Evolutionary conservation across 1,140 invertebrate species (phyloP), one percentile per base, ranked within the genome.

Genomic region (Drosophila obscura): DNA sequence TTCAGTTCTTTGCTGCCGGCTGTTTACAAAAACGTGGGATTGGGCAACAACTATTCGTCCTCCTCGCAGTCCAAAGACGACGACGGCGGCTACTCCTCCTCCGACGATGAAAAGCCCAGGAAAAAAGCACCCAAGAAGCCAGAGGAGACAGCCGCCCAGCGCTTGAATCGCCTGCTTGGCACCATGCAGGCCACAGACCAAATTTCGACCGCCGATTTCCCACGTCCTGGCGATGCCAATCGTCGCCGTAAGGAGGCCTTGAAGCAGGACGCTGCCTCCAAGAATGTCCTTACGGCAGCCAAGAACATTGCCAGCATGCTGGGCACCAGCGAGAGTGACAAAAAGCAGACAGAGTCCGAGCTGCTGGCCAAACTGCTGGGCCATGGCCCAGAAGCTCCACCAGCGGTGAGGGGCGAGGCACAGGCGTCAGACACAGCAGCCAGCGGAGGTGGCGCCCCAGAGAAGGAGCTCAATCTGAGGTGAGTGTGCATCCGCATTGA

Each of bases 331-430:
- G 92, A 93, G 9, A 93, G 94, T 79, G 91, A 92, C 2, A 93
- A 94, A 82, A 93, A 94, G 80, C 93, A 95, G 92, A 96, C 94
- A 4, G 94, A 97, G 92, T 94, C 94, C 6, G 96, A 97, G 84
- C 91, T 97, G n/a, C 90, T 97, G 41, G 93, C 94, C 22, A 96
- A 95, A 91, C 92, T 96, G 6, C 92, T 95, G 41, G 92, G 92
- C 4, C 92, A 93, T 72, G 92, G 92, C 55, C 45, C 91, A 83
- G 92, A 93, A 90, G 92, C 92, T 44, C 65, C 46, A 49, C 4
- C 73, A 73, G 22, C 52, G 52, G 51, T 46, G 49, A 45, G 8
- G 8, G 57, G 61, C 2, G 61, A 64, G 15, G 50, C 5, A 11
- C 48, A 61, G 19, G 19, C 22, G 5, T 16, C 49, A 11, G 50